A percentile compares a stretch with the other conserved stretches of the same genome.
Evolutionary conservation across 2,797 vertebrate genomes (phyloP).

Genomic region (Rousettus madagascariensis): DNA sequence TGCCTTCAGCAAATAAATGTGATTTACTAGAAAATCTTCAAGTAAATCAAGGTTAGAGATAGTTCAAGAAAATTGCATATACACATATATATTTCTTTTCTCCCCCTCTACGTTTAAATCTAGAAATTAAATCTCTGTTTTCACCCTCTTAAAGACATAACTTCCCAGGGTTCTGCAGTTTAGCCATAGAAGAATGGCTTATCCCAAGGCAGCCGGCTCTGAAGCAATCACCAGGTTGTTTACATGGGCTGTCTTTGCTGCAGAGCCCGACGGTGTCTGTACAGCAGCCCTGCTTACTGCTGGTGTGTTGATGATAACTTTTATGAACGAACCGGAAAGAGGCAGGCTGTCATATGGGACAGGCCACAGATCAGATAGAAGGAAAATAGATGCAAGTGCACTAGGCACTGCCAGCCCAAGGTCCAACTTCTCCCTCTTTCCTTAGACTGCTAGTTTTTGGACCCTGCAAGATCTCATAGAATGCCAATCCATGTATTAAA

Average conservation of each 20-base stretch:
- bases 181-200: neutral
- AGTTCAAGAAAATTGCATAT: slow-evolving; percentile 49
- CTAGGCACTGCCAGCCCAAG: neutral
- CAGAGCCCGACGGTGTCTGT: slow-evolving; percentile 66
- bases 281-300: slow-evolving; percentile 64
- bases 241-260: slow-evolving; percentile 80
- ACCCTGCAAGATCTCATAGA: neutral
- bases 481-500: slow-evolving; percentile 39
- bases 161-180: slow-evolving; percentile 7
- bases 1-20: slow-evolving; percentile 78
- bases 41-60: slow-evolving; percentile 57
- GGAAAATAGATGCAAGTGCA: neutral
- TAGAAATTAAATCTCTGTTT: neutral
- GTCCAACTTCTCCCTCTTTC: neutral
- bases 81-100: neutral
- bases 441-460: neutral
- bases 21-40: slow-evolving; percentile 69
- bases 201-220: neutral
- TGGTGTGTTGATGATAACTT: slow-evolving; percentile 66
- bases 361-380: neutral
- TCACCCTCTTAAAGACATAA: neutral
- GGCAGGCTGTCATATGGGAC: neutral
- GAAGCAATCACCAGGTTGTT: slow-evolving; percentile 77
- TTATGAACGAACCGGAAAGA: slow-evolving; percentile 17
- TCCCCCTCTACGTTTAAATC: neutral